phyloP scores from a whole-genome alignment of 1,140 invertebrate species.

The Solenopsis fugax region DNA sequence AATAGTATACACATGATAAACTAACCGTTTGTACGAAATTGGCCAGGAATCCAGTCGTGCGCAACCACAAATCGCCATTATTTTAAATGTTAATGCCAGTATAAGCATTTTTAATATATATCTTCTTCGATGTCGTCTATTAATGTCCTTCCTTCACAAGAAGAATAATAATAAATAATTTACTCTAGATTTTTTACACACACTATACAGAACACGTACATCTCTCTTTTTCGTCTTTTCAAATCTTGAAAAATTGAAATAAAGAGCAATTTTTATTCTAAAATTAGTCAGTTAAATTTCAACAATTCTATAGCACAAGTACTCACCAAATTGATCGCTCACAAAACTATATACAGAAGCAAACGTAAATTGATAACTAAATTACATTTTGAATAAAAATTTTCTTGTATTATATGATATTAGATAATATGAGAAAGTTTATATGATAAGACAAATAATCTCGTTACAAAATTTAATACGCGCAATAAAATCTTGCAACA shows the following conservation, averaged over 20 bases:
- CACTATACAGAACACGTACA: neutral
- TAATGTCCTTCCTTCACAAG: neutral
- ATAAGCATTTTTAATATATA: constrained; percentile 29
- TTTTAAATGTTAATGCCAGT: constrained; percentile 59
- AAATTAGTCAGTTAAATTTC: neutral
- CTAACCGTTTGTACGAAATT: constrained; percentile 13
- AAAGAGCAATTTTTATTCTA: neutral
- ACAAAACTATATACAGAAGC: neutral
- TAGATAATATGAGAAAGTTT: neutral
- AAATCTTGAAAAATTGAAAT: neutral
- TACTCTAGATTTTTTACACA: neutral
- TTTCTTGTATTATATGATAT: neutral
- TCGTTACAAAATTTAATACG: neutral
- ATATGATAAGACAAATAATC: neutral
- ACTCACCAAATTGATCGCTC: neutral
- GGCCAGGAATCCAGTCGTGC: constrained; percentile 18
- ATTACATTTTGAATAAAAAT: constrained; percentile 9
- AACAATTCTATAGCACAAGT: neutral
- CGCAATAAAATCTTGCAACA: constrained; percentile 14
- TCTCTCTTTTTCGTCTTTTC: neutral
- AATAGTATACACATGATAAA: constrained; percentile 40
- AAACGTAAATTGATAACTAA: neutral
- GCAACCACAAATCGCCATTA: constrained; percentile 49
- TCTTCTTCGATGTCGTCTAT: neutral
- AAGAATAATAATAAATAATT: neutral